A percentile compares a stretch with the other conserved stretches of the same genome.
Evolutionary conservation across 2,113 vertebrate species (phyloP).

Genomic region (Oxyura jamaicensis): DNA sequence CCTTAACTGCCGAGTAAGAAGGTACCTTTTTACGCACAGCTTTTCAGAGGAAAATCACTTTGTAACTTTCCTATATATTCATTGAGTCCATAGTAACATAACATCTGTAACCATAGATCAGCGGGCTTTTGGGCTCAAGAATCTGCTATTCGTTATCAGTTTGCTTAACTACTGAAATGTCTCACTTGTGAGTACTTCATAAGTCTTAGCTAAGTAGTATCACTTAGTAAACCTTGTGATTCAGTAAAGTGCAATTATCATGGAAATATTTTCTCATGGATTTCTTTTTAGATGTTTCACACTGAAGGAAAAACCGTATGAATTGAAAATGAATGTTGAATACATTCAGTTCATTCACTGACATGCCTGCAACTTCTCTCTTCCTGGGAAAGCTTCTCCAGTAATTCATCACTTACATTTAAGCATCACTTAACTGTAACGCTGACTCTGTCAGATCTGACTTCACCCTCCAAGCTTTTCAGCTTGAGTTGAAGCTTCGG

Average conservation of each 20-base stretch:
- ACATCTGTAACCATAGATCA: background rate
- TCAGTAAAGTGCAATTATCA: background rate
- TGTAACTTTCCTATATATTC: background rate
- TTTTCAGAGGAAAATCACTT: background rate
- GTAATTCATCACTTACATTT: background rate
- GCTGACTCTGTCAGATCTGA: background rate
- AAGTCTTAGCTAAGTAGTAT: fast-evolving
- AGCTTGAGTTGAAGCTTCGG: background rate
- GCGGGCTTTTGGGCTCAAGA: background rate
- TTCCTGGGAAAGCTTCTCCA: background rate
- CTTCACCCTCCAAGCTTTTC: background rate
- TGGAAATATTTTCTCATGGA: background rate
- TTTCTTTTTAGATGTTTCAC: background rate
- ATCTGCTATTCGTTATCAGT: background rate
- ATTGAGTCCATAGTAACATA: background rate
- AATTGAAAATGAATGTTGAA: background rate
- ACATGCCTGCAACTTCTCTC: background rate
- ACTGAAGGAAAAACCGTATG: background rate
- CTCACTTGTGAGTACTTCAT: background rate
- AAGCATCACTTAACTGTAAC: background rate
- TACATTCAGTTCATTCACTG: background rate
- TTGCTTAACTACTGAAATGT: background rate
- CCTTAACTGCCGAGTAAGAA: background rate
- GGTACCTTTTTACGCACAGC: background rate
- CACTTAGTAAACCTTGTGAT: background rate